Evolutionary conservation across 2,888 invertebrate genomes (phyloP), one percentile per base, ranked within the genome.

Genomic region (Hipparchia sbordonii): DNA sequence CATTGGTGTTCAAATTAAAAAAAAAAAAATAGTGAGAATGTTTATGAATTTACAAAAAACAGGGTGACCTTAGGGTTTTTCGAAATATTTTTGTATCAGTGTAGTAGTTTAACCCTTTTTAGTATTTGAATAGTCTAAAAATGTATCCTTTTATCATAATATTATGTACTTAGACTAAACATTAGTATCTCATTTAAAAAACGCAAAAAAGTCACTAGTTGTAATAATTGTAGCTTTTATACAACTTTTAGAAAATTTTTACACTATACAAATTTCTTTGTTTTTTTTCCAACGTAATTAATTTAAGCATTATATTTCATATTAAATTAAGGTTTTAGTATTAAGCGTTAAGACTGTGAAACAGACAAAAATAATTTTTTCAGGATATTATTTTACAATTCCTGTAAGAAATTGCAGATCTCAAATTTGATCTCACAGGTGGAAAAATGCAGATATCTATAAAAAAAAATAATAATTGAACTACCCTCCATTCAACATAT

Each of bases 1-100:
- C 23, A 54, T 69, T 13, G 61, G n/a, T 61, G 61, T 61, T 61
- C 33, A 62, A 69, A 54, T 59, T 5, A 23, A 63, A 59, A 33
- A 39, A 59, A 33, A 39, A 39, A 52, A 62, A 45, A 61, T 54
- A 13, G 54, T 61, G 61, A 54, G 51, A 69, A 52, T 52, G 12
- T 69, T 45, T 69, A 60, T 59, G 68, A 69, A 69, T 61, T 69
- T 62, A 60, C 51, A 54, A 65, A 69, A 61, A 69, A 61, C 69
- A 69, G 69, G 69, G 69, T 39, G 7, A 48, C 10, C 2, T 4
- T 69, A 60, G 6, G 61, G 8, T 52, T 62, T 39, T 60, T 69
- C 54, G 39, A 45, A n/a, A 52, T 69, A 69, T 61, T 61, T 52
- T 45, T 39, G 23, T 54, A 67, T 56, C 9, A 39, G 23, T 60